Evolutionary conservation across 23 tunicate genomes (phyloP).

Genomic region (Phallusia fumigata): DNA sequence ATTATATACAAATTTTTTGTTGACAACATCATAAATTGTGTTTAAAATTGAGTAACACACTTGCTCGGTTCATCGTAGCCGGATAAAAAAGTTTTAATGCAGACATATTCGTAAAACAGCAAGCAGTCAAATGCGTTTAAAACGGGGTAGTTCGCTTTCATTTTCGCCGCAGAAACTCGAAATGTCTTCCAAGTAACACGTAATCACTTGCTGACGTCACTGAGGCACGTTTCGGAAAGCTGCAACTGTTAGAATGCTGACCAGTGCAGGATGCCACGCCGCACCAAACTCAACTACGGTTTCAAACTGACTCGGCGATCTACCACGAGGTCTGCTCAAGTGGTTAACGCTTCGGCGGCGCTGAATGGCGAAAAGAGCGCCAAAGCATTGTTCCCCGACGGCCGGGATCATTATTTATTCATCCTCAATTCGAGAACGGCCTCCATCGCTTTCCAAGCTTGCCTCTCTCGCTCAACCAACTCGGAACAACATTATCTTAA

Average conservation of each 20-base stretch:
- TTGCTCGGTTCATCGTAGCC: too few relatives aligned
- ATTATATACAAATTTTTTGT: too few relatives aligned
- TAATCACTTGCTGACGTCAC: background rate
- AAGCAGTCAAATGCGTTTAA: too few relatives aligned
- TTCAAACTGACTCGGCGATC: background rate
- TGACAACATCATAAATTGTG: too few relatives aligned
- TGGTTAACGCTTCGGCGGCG: background rate
- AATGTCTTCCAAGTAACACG: background rate
- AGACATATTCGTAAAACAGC: too few relatives aligned
- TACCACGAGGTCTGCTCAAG: conserved; percentile 8
- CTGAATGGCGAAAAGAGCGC: conserved; percentile 16
- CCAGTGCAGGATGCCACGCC: too few relatives aligned
- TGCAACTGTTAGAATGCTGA: background rate
- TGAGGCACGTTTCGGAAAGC: background rate
- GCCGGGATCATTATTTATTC: conserved; percentile 9
- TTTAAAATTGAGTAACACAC: too few relatives aligned
- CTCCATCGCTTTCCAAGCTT: background rate
- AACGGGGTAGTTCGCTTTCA: too few relatives aligned
- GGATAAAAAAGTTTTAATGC: too few relatives aligned
- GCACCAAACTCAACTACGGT: too few relatives aligned
- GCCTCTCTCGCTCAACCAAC: background rate
- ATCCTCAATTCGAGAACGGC: background rate
- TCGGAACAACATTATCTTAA: background rate
- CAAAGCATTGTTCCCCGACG: background rate
- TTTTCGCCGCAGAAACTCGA: background rate